Percentiles rank a stretch among this genome's conserved stretches.
Evolutionary conservation across 2,888 invertebrate genomes (phyloP).

Genomic region (Leptarthrus brevirostris): DNA sequence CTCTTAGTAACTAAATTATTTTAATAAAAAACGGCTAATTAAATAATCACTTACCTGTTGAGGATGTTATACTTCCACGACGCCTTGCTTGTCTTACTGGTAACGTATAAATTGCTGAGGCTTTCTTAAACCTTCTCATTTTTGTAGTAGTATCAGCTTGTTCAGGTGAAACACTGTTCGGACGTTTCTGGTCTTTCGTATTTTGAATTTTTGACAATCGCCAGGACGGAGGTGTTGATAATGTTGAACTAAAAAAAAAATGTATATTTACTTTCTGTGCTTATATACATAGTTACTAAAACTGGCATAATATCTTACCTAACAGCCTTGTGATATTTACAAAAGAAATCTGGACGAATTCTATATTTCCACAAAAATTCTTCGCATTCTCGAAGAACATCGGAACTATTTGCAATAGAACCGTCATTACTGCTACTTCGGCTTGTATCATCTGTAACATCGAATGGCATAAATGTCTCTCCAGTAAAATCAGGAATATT

Average conservation of each 20-base stretch:
- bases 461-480: conserved; percentile 58
- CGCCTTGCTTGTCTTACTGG: conserved; percentile 60
- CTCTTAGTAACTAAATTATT: too few species aligned
- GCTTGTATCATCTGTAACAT: conserved; percentile 46
- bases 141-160: conserved; percentile 53
- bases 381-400: conserved; percentile 70
- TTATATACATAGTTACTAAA: too few species aligned
- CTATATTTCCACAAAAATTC: conserved; percentile 74
- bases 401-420: conserved; percentile 57
- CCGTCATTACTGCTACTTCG: conserved; percentile 46
- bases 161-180: conserved; percentile 36
- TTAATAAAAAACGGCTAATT: background rate
- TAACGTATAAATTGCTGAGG: conserved; percentile 64
- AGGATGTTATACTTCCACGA: conserved; percentile 57
- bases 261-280: too few species aligned
- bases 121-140: conserved; percentile 61
- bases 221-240: conserved; percentile 52
- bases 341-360: conserved; percentile 82
- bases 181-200: conserved; percentile 28
- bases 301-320: conserved; percentile 61
- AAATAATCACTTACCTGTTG: conserved; percentile 54
- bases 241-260: conserved; percentile 54
- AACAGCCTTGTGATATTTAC: conserved; percentile 73
- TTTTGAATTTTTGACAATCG: conserved; percentile 41
- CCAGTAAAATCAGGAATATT: conserved; percentile 62